Conservation (phyloP, 1,140 invertebrate genomes). For the Melitaea cinxia region DNA sequence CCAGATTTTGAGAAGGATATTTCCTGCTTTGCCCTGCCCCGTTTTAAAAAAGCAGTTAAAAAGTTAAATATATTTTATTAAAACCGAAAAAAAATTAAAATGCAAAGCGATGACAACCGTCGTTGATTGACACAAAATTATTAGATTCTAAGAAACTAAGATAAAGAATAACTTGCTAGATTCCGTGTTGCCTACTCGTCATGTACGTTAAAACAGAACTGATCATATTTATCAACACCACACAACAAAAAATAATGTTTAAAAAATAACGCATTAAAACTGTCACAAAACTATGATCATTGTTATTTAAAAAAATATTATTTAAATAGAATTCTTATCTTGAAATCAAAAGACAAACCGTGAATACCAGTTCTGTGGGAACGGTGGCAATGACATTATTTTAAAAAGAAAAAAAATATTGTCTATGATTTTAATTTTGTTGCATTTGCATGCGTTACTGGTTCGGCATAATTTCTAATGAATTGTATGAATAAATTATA, state of each 20-base stretch:
- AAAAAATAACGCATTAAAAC: constrained; percentile 8
- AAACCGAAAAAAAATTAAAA: no score
- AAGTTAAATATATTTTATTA: no score
- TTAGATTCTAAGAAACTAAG: not conserved
- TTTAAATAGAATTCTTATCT: constrained; percentile 38
- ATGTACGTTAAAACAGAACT: not conserved
- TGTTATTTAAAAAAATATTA: constrained; percentile 30
- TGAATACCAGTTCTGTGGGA: constrained; percentile 55
- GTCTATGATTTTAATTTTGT: constrained; percentile 70
- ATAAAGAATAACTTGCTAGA: no score
- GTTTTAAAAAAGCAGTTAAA: no score
- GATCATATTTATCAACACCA: constrained; percentile 6
- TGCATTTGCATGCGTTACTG: constrained; percentile 65
- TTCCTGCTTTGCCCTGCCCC: no score
- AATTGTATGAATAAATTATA: constrained; percentile 73
- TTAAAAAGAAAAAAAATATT: constrained; percentile 59
- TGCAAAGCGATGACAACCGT: not conserved
- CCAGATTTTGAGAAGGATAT: no score
- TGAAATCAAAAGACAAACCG: constrained; percentile 42
- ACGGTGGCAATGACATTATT: constrained; percentile 60
- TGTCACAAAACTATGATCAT: constrained; percentile 11
- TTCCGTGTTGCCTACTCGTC: not conserved
- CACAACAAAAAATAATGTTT: constrained; percentile 4
- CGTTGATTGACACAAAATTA: not conserved
- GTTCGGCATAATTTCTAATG: constrained; percentile 66